Base-by-base conservation (phyloP, 1,140 invertebrate genomes). In the Euglossa dilemma region DNA sequence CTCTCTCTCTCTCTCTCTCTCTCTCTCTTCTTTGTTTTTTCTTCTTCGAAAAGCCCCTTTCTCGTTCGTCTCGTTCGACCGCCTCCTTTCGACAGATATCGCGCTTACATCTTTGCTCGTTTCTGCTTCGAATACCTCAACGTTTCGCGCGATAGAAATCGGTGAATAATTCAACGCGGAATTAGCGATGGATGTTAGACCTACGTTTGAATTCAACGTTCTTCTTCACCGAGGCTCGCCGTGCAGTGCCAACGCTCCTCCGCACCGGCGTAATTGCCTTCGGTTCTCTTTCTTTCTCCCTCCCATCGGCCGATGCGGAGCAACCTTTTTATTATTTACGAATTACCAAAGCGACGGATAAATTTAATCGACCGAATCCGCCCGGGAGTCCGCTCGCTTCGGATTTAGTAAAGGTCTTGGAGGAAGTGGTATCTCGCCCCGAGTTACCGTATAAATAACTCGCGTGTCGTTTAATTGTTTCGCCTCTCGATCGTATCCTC, bases 161-260 rank as follows among this genome's bases (percentile, higher is more conserved):
- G 9, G 43, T 73, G 54, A 73, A 73, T 57, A 45, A 57, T 73
- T 57, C 71, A 43, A 45, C 23, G 71, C 12, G 36, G 8, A 59
- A 73, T 73, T 73, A 73, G 25, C 71, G 36, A 18, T 47, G 56
- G 12, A n/a, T 20, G 69, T 28, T 70, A 20, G 16, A 6, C 28
- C 7, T 71, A 23, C 12, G 6, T 57, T 56, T 36, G 6, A 2
- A 73, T 57, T 57, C 45, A 25, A 28, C 45, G 45, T n/a, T 47
- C 66, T 50, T 43, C 43, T n/a, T 45, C 36, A 6, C 20, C 66
- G 66, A 59, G 7, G n/a, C n/a, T n/a, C n/a, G n/a, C n/a, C n/a
- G n/a, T n/a, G n/a, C n/a, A n/a, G n/a, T n/a, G n/a, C n/a, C n/a
- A n/a, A n/a, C n/a, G n/a, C n/a, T n/a, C n/a, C n/a, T n/a, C n/a